These are phyloP conservation scores for Coracias cyanogaster DNA, from an alignment of 2,797 vertebrate species.

Conservation along the genomic window DNA sequence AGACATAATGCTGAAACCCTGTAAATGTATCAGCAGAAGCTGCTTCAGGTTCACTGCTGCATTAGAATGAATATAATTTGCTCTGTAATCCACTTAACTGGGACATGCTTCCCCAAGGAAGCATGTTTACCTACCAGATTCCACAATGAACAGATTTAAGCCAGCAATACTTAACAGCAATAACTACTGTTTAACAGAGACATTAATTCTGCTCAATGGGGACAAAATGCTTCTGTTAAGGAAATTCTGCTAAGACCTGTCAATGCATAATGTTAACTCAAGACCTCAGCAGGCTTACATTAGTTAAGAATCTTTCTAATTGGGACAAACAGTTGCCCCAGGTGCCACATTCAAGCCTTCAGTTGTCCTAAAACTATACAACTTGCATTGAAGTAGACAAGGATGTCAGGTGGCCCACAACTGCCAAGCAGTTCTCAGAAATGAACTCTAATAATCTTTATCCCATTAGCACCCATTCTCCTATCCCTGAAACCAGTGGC, in stretches of 20 bases:
- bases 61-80: conserved; percentile 28
- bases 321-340: conserved; percentile 32
- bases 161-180: conserved; percentile 12
- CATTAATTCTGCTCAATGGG: conserved; percentile 40
- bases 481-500: background rate
- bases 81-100: conserved; percentile 61
- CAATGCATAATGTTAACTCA: conserved; percentile 22
- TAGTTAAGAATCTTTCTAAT: conserved; percentile 32
- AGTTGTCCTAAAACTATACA: background rate
- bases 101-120: conserved; percentile 56
- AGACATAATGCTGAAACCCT: background rate
- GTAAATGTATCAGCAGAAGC: conserved; percentile 5
- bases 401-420: background rate
- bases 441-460: background rate
- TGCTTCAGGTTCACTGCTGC: conserved; percentile 28
- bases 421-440: background rate
- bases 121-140: conserved; percentile 37
- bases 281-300: background rate
- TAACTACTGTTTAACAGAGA: conserved; percentile 42
- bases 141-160: conserved; percentile 42
- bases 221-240: conserved; percentile 42
- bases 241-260: conserved; percentile 33
- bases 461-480: background rate
- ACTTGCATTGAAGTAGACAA: background rate
- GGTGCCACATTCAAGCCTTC: background rate